phyloP scores from a whole-genome alignment of 2,888 invertebrate species.

The Drosophila pseudotalamancana region DNA sequence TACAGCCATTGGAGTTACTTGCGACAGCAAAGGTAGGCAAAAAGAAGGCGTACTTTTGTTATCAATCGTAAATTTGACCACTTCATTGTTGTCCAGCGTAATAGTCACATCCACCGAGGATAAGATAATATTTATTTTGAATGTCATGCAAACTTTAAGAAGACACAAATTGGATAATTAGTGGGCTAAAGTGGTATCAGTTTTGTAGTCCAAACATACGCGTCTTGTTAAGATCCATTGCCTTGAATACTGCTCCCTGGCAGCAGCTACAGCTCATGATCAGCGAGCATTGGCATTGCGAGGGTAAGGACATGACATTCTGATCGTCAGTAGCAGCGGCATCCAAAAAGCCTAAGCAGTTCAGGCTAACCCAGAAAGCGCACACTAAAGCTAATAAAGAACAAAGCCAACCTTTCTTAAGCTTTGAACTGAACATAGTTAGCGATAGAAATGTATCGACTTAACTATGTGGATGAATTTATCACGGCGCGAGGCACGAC shows the following conservation, averaged over 20 bases:
- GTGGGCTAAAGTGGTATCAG: background rate
- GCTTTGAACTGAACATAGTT: conserved; percentile 1
- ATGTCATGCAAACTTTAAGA: conserved; percentile 48
- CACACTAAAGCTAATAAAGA: conserved; percentile 4
- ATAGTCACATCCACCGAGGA: conserved; percentile 46
- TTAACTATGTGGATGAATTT: background rate
- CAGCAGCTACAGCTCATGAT: conserved; percentile 59
- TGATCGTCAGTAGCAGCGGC: background rate
- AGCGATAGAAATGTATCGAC: background rate
- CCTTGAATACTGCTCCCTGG: conserved; percentile 38
- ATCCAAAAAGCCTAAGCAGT: background rate
- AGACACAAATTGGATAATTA: background rate
- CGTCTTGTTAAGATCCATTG: conserved; percentile 34
- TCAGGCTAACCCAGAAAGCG: background rate
- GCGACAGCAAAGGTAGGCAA: conserved; percentile 59
- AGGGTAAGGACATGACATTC: conserved; percentile 36
- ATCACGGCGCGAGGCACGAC: background rate
- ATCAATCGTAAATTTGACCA: conserved; percentile 47
- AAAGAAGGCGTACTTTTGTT: conserved; percentile 51
- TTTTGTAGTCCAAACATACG: conserved; percentile 32
- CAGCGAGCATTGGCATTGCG: conserved; percentile 46
- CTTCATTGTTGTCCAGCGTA: conserved; percentile 39
- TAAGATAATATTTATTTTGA: conserved; percentile 36
- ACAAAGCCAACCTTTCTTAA: background rate
- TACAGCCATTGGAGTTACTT: conserved; percentile 41